Evolutionary conservation across 2,888 invertebrate species (phyloP).

Genomic region (Ormyrus thymus): DNA sequence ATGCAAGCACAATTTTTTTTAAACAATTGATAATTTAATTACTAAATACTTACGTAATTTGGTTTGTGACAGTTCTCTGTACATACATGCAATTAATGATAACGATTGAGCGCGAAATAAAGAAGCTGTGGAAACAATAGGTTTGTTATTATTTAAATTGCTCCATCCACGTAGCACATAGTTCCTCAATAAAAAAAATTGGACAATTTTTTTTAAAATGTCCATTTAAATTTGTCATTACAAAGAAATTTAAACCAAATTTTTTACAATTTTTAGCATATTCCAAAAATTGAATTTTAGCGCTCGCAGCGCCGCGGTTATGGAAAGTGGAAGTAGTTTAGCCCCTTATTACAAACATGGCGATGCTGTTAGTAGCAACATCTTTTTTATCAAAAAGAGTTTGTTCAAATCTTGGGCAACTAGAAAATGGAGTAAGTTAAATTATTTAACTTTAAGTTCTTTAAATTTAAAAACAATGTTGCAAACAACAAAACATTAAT

Average conservation of each 20-base stretch:
- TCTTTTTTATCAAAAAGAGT: slow-evolving; percentile 58
- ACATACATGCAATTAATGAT: slow-evolving; percentile 68
- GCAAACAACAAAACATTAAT: background rate
- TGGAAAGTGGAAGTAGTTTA: no score
- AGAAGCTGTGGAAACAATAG: slow-evolving; percentile 65
- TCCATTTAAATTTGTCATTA: no score
- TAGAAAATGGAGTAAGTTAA: slow-evolving; percentile 60
- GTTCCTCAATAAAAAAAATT: background rate
- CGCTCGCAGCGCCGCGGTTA: slow-evolving; percentile 22
- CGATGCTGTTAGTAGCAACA: slow-evolving; percentile 1
- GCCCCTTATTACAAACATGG: slow-evolving; percentile 7
- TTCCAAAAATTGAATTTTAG: background rate
- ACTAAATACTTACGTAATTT: slow-evolving; percentile 36
- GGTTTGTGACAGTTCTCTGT: slow-evolving; percentile 68
- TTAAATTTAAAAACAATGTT: background rate
- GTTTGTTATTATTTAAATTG: slow-evolving; percentile 26
- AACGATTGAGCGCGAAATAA: slow-evolving; percentile 70
- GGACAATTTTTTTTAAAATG: slow-evolving; percentile 10
- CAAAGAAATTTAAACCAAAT: no score
- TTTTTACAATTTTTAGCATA: background rate
- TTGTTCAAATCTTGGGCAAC: slow-evolving; percentile 42
- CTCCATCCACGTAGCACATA: background rate
- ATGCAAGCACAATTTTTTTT: slow-evolving; percentile 35
- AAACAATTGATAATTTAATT: slow-evolving; percentile 15
- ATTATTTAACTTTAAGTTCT: slow-evolving; percentile 31